Evolutionary conservation across 2,888 invertebrate genomes (phyloP).

Genomic region (Agrotis exclamationis): DNA sequence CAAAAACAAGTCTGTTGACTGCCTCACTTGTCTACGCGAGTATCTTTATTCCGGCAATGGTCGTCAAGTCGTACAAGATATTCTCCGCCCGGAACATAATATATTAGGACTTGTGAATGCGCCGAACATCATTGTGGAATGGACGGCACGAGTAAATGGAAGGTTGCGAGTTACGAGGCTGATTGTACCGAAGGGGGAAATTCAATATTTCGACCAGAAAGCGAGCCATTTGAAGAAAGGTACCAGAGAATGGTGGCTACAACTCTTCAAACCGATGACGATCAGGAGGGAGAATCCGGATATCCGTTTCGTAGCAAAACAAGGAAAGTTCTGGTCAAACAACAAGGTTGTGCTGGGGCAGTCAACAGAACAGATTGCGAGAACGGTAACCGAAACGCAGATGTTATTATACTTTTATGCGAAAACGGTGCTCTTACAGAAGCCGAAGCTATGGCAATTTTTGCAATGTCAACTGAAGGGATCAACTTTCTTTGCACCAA

Average conservation of each 20-base stretch:
- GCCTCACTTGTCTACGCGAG: conserved; percentile 61
- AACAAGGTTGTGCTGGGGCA: not conserved
- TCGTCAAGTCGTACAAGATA: conserved; percentile 58
- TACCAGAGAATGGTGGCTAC: conserved; percentile 18
- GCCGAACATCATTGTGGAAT: conserved; percentile 34
- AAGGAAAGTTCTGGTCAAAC: not conserved
- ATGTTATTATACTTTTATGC: conserved; percentile 11
- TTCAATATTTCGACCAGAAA: conserved; percentile 30
- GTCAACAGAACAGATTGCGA: not conserved
- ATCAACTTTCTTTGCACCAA: conserved; percentile 11
- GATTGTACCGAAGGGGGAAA: conserved; percentile 25
- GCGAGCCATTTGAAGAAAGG: not conserved
- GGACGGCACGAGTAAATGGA: conserved; percentile 6
- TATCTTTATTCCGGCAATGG: conserved; percentile 65
- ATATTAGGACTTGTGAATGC: conserved; percentile 42
- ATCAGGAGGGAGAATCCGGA: not conserved
- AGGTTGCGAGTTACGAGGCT: conserved; percentile 5
- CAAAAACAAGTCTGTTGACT: too few species aligned
- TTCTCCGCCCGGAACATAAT: conserved; percentile 40
- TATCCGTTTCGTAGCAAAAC: not conserved
- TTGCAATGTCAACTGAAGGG: conserved; percentile 9
- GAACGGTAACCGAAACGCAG: not conserved
- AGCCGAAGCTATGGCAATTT: not conserved
- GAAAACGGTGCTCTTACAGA: conserved; percentile 24
- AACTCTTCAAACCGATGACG: conserved; percentile 27